Base-by-base conservation (phyloP, 2,113 vertebrate species). In the Dendrocopos noguchii region DNA sequence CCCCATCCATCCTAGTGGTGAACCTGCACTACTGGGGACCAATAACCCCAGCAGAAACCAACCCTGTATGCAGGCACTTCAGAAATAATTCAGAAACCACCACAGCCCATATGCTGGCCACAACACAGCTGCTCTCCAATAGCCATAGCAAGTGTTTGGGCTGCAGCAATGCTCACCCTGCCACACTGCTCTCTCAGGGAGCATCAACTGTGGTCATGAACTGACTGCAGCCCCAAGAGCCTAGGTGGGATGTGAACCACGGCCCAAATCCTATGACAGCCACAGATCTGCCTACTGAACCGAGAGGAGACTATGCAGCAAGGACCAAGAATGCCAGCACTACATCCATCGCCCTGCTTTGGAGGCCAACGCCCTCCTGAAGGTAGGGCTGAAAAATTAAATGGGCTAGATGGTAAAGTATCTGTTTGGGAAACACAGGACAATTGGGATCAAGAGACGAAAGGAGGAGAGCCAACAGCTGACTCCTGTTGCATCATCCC, bases 91-190 rank as follows among this genome's bases (percentile, higher is more conserved):
- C 46, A 47, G 36, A 67, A 44, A 0, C 11, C 65, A 46, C 57
- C 44, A 21, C 15, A 39, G 34, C 12, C 29, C 33, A 59, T 24
- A 25, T 10, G 10, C 9, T 1, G 1, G 12, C 59, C 13, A 22
- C 1, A 0, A 44, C 36, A 53, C 15, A 61, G 64, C 7, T 1
- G 11, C 57, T 79, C 57, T 61, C 22, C 27, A 15, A 16, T 5
- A 70, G 21, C 47, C 2, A 0, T 2, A 2, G 25, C 29, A 1
- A 61, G 29, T 29, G 34, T n/a, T 27, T 0, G 15, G 61, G 46
- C 53, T 75, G 55, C 39, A 57, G 59, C 24, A 20, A 42, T 15
- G 29, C 57, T 47, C 27, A 18, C 46, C 9, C 44, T 39, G 53
- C 29, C 27, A 18, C 46, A 5, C 44, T 39, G 61, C 33, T 33